Conservation (phyloP, 2,113 vertebrate genomes). For the Tenebrosternarchus preto region DNA sequence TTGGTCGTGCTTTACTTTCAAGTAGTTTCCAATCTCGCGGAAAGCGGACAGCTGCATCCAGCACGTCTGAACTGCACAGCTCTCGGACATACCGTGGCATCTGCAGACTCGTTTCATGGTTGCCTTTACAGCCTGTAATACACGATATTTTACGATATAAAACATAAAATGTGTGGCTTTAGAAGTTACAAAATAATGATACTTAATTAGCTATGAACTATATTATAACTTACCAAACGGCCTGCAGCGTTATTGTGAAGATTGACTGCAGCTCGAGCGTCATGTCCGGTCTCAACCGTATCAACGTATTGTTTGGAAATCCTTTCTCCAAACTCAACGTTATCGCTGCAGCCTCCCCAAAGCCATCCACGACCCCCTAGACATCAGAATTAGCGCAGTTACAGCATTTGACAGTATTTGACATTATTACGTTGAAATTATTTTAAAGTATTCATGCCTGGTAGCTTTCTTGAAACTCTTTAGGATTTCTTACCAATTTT, state of each 20-base stretch:
- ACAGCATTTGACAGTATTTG: too few relatives aligned
- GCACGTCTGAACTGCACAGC: conserved; percentile 94
- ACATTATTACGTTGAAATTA: too few relatives aligned
- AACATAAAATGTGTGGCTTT: neutral
- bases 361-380: conserved; percentile 92
- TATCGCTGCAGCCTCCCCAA: conserved; percentile 97
- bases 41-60: conserved; percentile 93
- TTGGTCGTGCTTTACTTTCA: conserved; percentile 85
- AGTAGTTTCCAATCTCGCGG: conserved; percentile 86
- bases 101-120: conserved; percentile 91
- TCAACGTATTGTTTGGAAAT: conserved; percentile 95
- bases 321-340: conserved; percentile 92
- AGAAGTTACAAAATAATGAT: neutral
- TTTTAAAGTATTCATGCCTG: too few relatives aligned
- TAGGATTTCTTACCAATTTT: conserved; percentile 74
- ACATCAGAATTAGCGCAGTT: neutral
- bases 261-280: conserved; percentile 89
- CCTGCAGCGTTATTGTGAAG: conserved; percentile 96
- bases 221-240: conserved; percentile 76
- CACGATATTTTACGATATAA: neutral
- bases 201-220: neutral
- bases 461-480: neutral
- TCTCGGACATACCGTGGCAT: conserved; percentile 95
- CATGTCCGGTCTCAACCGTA: conserved; percentile 89
- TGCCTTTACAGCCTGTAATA: conserved; percentile 83